phyloP scores from a whole-genome alignment of 1,140 invertebrate genomes.

The Anastrepha obliqua region DNA sequence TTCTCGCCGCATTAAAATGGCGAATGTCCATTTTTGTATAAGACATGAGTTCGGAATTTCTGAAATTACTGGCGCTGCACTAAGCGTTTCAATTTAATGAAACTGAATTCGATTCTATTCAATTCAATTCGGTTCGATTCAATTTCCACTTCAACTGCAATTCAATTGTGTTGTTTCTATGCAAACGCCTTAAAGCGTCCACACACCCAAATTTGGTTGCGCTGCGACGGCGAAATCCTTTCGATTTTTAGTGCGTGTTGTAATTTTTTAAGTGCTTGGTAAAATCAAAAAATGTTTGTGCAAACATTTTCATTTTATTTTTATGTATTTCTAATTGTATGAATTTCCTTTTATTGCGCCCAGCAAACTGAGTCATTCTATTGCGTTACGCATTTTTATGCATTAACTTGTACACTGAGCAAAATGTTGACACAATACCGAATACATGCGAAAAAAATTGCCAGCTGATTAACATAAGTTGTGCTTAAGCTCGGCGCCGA shows the following conservation, averaged over 20 bases:
- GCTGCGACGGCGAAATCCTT: not conserved
- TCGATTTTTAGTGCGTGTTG: constrained; percentile 23
- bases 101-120: not conserved
- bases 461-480: no score
- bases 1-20: not conserved
- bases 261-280: constrained; percentile 8
- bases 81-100: not conserved
- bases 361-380: constrained; percentile 11
- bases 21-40: not conserved
- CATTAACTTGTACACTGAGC: not conserved
- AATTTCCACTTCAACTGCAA: not conserved
- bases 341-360: not conserved
- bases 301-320: constrained; percentile 32
- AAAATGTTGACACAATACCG: not conserved
- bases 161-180: not conserved
- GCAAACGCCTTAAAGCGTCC: not conserved
- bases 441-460: no score
- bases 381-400: constrained; percentile 20
- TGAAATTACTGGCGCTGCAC: not conserved
- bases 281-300: not conserved
- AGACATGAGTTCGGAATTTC: not conserved
- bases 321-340: not conserved
- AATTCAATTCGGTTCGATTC: constrained; percentile 7
- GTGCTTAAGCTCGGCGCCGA: no score
- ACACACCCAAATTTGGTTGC: not conserved